Evolutionary conservation across 2,797 vertebrate species (phyloP), one percentile per base, ranked within the genome.

Genomic region (Takifugu rubripes): DNA sequence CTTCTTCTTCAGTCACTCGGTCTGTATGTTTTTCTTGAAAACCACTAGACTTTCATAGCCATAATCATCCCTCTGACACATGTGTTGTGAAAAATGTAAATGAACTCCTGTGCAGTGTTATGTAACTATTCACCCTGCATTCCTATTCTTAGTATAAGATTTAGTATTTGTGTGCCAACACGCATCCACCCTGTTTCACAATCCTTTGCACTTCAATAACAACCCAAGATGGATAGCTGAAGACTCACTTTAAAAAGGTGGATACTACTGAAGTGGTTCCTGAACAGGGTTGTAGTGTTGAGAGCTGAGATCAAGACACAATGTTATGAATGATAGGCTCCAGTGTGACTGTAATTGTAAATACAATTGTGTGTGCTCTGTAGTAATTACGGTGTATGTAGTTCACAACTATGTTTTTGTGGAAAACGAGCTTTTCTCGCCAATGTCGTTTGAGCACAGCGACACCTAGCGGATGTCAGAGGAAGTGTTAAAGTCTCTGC

Each of bases 401-500:
- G 43, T 16, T 16, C 1, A 17, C 43, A 8, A 11, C 21, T 1
- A 3, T 25, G 24, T 48, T 0, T 50, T 21, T 6, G 10, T 5
- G 3, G 16, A 29, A 7, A 12, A 25, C 8, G 36, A 54, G 36
- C 21, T 53, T 46, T 58, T 52, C 29, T 14, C 31, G 26, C 15
- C 25, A 1, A 1, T 25, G 17, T 1, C 25, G 6, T 31, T 10
- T 54, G 54, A 33, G 45, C 27, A 25, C 59, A 49, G 54, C 33
- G 16, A 21, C 59, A 5, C 3, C 50, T 54, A 9, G 29, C 54
- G 55, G 47, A 25, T 17, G 0, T 8, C 0, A 9, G 60, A 51
- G 11, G 51, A 51, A 27, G 14, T 68, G 50, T 55, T 57, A 49
- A 40, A 27, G 29, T 15, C 5, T 4, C 14, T 33, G 25, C 14